Conservation (phyloP, 2,888 invertebrate genomes). For the Lottia gigantea region DNA sequence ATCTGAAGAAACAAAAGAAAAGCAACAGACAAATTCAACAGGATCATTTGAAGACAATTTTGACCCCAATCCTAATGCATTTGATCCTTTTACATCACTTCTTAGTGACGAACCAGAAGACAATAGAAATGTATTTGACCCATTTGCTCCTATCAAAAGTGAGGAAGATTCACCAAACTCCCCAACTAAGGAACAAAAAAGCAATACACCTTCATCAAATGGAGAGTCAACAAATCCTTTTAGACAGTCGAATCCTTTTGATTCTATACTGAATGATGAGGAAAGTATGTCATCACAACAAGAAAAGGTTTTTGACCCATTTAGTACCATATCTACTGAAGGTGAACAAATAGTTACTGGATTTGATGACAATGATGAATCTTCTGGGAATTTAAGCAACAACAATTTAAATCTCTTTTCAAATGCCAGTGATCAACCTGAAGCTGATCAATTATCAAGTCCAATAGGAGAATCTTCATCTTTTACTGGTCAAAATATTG, state of each 20-base stretch:
- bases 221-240: no score
- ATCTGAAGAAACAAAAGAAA: no score
- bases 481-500: not conserved
- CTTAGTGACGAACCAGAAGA: no score
- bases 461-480: not conserved
- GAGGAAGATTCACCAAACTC: not conserved
- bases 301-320: slow-evolving; percentile 5
- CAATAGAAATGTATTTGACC: not conserved
- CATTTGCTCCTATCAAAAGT: not conserved
- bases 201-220: no score
- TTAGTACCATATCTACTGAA: not conserved
- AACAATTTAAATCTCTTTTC: not conserved
- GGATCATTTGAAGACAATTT: no score
- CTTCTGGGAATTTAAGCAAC: not conserved
- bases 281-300: slow-evolving; percentile 4
- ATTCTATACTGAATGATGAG: not conserved
- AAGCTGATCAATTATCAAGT: not conserved
- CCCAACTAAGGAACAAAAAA: no score
- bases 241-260: no score
- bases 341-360: not conserved
- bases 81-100: no score
- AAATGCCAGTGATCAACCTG: not conserved
- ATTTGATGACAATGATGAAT: not conserved
- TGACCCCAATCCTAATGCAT: no score
- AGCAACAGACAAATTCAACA: no score